phyloP scores from a whole-genome alignment of 2,888 invertebrate species.

The Leptura quadrifasciata region DNA sequence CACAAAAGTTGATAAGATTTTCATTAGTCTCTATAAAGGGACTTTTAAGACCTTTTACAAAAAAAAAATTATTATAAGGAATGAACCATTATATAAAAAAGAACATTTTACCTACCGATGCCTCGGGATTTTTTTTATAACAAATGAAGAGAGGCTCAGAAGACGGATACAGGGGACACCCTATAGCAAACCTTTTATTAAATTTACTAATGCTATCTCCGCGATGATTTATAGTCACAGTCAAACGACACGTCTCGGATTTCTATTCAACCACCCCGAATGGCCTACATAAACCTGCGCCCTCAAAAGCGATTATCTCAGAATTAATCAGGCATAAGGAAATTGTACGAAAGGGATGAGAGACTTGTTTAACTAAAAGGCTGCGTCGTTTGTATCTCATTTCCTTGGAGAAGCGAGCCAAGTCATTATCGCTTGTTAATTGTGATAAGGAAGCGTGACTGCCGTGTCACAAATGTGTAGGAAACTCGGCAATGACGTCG shows the following conservation, averaged over 20 bases:
- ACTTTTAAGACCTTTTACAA: not conserved
- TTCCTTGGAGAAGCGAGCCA: slow-evolving; percentile 27
- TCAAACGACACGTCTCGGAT: not conserved
- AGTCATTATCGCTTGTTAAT: slow-evolving; percentile 45
- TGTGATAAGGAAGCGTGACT: slow-evolving; percentile 47
- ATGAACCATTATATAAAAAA: too few relatives aligned
- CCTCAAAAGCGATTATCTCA: slow-evolving; percentile 3
- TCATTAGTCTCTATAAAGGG: not conserved
- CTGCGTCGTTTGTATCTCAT: slow-evolving; percentile 7
- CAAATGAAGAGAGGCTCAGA: too few relatives aligned
- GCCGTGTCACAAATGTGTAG: too few relatives aligned
- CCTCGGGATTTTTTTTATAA: too few relatives aligned
- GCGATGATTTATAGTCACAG: not conserved
- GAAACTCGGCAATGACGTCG: too few relatives aligned
- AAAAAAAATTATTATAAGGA: too few relatives aligned
- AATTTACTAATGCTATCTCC: not conserved
- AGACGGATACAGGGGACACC: not conserved
- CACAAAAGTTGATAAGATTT: not conserved
- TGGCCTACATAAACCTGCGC: not conserved
- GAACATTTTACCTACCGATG: too few relatives aligned
- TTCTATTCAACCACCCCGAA: not conserved
- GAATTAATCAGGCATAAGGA: slow-evolving; percentile 7
- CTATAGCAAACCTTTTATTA: not conserved
- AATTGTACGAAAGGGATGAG: not conserved
- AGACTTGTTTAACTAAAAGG: slow-evolving; percentile 14